Conservation (phyloP, 1,140 invertebrate species). For the Andricus grossulariae region DNA sequence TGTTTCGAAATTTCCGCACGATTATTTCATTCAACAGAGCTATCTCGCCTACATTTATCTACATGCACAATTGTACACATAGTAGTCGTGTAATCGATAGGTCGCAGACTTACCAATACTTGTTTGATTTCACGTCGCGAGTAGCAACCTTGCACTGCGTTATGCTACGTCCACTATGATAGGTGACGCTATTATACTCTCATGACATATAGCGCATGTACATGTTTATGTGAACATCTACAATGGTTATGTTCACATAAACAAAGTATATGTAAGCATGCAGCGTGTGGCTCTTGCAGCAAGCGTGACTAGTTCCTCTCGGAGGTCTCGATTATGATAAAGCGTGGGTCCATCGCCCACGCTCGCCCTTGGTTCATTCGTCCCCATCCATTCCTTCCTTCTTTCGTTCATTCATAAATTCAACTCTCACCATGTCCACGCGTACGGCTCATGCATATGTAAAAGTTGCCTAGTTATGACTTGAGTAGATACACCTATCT, state of each 20-base stretch:
- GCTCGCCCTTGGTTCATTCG: slow-evolving; percentile 67
- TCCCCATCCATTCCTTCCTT: slow-evolving; percentile 38
- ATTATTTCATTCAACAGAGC: slow-evolving; percentile 51
- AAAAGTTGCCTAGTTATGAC: slow-evolving; percentile 23
- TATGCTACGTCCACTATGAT: slow-evolving; percentile 30
- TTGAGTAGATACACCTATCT: not conserved
- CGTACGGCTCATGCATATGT: slow-evolving; percentile 25
- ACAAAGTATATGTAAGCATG: not conserved
- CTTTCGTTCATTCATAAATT: slow-evolving; percentile 49
- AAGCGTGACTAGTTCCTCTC: slow-evolving; percentile 56
- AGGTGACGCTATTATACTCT: not conserved
- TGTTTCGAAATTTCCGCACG: slow-evolving; percentile 49
- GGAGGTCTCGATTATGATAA: slow-evolving; percentile 69
- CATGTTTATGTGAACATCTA: slow-evolving; percentile 21
- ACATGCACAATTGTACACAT: slow-evolving; percentile 39
- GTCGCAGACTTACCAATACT: slow-evolving; percentile 44
- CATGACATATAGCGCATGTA: not conserved
- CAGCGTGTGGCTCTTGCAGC: slow-evolving; percentile 48
- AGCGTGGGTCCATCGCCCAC: slow-evolving; percentile 65
- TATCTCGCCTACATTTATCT: slow-evolving; percentile 50
- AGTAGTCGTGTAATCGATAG: slow-evolving; percentile 49
- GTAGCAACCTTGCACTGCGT: slow-evolving; percentile 57
- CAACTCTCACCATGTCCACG: slow-evolving; percentile 41
- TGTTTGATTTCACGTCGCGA: slow-evolving; percentile 41
- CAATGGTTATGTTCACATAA: not conserved